Evolutionary conservation across 2,797 vertebrate genomes (phyloP).

Genomic region (Micropoecilia bifurca): DNA sequence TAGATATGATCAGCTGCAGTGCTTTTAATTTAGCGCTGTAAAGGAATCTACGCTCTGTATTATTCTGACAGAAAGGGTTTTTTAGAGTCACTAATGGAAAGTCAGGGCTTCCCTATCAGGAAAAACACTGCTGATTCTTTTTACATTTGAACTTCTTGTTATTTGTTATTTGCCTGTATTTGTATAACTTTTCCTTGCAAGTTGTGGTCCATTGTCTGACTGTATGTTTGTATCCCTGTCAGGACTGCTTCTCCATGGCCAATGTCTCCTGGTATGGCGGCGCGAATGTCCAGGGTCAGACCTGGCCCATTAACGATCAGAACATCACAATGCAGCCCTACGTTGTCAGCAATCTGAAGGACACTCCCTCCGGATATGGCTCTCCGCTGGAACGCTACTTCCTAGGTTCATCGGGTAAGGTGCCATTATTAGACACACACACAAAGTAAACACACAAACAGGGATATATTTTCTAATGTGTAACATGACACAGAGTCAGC

Average conservation of each 20-base stretch:
- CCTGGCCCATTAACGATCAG: conserved; percentile 87
- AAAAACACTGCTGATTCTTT: not conserved
- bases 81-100: not conserved
- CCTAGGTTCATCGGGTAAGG: conserved; percentile 89
- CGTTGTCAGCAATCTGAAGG: conserved; percentile 80
- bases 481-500: conserved; percentile 39
- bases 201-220: not conserved
- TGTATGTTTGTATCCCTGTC: conserved; percentile 11
- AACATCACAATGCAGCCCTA: conserved; percentile 85
- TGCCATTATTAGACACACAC: not conserved
- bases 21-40: not conserved
- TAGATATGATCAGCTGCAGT: not conserved
- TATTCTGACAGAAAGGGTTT: not conserved
- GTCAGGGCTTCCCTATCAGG: not conserved
- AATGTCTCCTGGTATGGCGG: conserved; percentile 94
- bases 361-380: conserved; percentile 83
- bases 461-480: conserved; percentile 16
- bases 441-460: not conserved
- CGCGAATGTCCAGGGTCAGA: conserved; percentile 81
- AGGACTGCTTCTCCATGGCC: conserved; percentile 93
- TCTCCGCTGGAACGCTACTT: conserved; percentile 90
- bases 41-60: not conserved
- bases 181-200: not conserved
- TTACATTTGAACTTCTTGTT: not conserved
- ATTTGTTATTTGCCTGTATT: not conserved